Evolutionary conservation across 2,113 vertebrate species (phyloP).

Genomic region (Elaphurus davidianus): DNA sequence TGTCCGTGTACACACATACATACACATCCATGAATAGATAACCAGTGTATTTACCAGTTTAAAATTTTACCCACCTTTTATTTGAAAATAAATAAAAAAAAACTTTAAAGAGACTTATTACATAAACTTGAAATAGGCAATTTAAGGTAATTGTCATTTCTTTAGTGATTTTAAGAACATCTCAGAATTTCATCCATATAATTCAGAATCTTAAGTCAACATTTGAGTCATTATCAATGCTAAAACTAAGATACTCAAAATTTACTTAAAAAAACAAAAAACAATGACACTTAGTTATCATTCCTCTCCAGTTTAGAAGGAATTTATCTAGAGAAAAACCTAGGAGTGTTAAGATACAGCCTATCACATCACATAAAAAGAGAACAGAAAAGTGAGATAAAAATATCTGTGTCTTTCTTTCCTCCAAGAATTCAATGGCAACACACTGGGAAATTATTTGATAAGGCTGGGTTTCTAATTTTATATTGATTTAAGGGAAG

Average conservation of each 20-base stretch:
- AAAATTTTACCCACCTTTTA: background rate
- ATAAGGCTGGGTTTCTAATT: background rate
- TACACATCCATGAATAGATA: background rate
- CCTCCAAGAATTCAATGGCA: background rate
- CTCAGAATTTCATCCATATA: background rate
- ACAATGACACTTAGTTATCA: background rate
- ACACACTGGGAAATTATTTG: background rate
- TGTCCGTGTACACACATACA: background rate
- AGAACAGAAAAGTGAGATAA: background rate
- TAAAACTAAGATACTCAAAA: background rate
- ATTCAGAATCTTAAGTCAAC: background rate
- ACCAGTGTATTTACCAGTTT: background rate
- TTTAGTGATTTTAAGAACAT: background rate
- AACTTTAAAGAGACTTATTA: background rate
- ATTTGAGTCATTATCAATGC: background rate
- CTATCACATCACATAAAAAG: background rate
- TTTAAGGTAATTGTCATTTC: background rate
- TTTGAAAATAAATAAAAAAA: conserved; percentile 16
- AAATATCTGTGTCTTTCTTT: background rate
- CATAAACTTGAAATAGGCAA: background rate
- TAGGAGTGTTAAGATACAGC: background rate
- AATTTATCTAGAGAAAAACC: background rate
- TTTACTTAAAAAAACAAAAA: background rate
- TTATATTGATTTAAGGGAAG: background rate
- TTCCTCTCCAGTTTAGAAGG: background rate